These are phyloP conservation scores for Serripes groenlandicus DNA, from an alignment of 2,888 invertebrate genomes.

Conservation along the genomic window DNA sequence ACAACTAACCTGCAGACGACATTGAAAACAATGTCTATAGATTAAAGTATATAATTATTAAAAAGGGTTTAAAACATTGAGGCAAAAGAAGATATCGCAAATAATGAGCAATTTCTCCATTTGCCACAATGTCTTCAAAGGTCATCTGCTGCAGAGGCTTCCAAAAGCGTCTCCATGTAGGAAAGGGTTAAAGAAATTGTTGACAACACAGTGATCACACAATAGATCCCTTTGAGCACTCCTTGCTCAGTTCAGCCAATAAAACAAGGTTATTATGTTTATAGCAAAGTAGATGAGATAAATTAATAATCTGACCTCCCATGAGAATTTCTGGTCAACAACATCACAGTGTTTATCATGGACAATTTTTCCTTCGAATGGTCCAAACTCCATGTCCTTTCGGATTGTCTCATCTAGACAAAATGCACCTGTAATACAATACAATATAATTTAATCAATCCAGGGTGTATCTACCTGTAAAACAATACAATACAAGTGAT, in stretches of 20 bases:
- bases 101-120: not conserved
- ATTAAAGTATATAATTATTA: no score
- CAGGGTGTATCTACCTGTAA: not conserved
- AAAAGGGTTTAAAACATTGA: not conserved
- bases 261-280: no score
- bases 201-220: not conserved
- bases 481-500: not conserved
- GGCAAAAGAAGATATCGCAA: not conserved
- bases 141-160: not conserved
- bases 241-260: no score
- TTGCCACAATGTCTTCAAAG: not conserved
- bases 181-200: not conserved
- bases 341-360: slow-evolving; percentile 71
- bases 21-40: no score
- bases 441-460: no score
- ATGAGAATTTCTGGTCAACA: slow-evolving; percentile 82
- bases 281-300: no score
- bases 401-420: slow-evolving; percentile 68
- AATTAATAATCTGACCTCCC: slow-evolving; percentile 84
- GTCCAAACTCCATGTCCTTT: slow-evolving; percentile 81
- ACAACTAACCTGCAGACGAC: no score
- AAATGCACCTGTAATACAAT: slow-evolving; percentile 77
- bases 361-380: slow-evolving; percentile 82
- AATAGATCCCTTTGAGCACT: no score
- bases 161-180: not conserved